Conservation (phyloP, 2,113 vertebrate species). For the Lepus europaeus region DNA sequence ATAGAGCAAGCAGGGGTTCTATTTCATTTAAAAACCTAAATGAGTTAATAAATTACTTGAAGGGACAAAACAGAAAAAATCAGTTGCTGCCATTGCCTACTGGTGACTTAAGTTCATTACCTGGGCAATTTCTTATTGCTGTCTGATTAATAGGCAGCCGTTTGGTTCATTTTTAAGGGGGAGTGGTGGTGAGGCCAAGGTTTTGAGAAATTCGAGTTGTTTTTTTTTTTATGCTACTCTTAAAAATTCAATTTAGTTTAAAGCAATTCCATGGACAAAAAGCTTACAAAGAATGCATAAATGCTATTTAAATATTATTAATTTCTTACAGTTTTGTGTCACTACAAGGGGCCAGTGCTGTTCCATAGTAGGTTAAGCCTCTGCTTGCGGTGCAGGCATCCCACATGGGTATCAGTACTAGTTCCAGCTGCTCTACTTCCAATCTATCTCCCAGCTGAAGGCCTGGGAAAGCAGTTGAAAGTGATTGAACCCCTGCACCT, state of each 20-base stretch:
- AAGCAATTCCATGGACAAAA: neutral
- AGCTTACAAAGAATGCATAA: slow-evolving; percentile 37
- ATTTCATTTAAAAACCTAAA: slow-evolving; percentile 31
- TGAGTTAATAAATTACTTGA: slow-evolving; percentile 24
- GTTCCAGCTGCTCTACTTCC: too few relatives aligned
- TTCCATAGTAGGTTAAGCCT: too few relatives aligned
- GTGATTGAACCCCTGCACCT: too few relatives aligned
- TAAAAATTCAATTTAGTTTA: slow-evolving; percentile 39
- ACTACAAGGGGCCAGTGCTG: too few relatives aligned
- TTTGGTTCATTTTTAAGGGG: slow-evolving; percentile 27
- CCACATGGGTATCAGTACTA: too few relatives aligned
- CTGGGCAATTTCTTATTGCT: neutral
- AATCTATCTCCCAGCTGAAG: too few relatives aligned
- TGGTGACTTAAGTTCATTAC: slow-evolving; percentile 24
- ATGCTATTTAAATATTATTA: slow-evolving; percentile 2
- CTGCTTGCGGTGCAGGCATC: too few relatives aligned
- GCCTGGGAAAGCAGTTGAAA: too few relatives aligned
- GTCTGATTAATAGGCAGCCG: slow-evolving; percentile 18
- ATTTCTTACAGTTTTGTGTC: neutral
- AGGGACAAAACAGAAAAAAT: neutral
- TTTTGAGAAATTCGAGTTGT: neutral
- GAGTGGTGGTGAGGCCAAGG: neutral
- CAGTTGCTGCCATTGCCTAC: neutral
- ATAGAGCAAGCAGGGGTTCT: neutral
- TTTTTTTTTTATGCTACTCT: neutral